Conservation (phyloP, 2,888 invertebrate species). For the Tribolium freemani region DNA sequence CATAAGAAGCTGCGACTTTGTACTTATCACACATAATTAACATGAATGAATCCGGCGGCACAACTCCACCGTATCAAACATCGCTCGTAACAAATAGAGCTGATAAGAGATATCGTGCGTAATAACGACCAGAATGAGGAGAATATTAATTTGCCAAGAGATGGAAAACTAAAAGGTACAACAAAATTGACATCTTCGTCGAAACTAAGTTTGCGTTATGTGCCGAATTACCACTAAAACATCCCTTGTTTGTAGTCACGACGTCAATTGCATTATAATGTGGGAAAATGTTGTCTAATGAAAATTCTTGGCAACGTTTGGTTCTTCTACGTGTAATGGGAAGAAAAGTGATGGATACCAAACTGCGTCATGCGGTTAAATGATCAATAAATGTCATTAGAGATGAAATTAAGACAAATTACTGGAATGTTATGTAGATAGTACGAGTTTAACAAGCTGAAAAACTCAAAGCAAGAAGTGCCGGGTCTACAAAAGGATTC, state of each 20-base stretch:
- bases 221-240: conserved; percentile 31
- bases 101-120: conserved; percentile 32
- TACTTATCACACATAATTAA: conserved; percentile 26
- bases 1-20: conserved; percentile 12
- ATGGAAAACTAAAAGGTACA: conserved; percentile 1
- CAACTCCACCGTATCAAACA: conserved; percentile 13
- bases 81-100: conserved; percentile 13
- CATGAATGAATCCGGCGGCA: conserved; percentile 32
- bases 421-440: background rate
- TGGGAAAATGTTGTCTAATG: conserved; percentile 11
- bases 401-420: conserved; percentile 18
- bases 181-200: conserved; percentile 18
- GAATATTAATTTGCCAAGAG: conserved; percentile 20
- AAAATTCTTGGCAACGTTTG: conserved; percentile 5
- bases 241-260: conserved; percentile 24
- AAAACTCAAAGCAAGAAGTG: background rate
- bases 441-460: background rate
- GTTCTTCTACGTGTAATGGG: background rate
- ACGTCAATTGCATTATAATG: conserved; percentile 27
- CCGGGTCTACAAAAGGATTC: background rate
- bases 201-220: conserved; percentile 29
- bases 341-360: background rate
- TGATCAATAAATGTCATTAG: conserved; percentile 17
- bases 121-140: conserved; percentile 13
- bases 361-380: background rate